Conservation (phyloP, 2,888 invertebrate species). For the Cheilosia soror region DNA sequence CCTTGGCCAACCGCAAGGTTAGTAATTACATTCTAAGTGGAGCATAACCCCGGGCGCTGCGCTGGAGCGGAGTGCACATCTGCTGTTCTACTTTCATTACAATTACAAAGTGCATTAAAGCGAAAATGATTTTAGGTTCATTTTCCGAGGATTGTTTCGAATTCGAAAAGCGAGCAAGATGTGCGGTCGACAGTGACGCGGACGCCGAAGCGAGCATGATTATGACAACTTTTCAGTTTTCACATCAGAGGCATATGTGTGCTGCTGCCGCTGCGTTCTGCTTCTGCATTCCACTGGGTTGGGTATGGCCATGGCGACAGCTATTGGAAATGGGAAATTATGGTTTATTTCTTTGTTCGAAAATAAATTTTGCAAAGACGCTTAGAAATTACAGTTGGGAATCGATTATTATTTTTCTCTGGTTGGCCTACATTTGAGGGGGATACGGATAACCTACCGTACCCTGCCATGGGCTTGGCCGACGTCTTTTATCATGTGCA, state of each 20-base stretch:
- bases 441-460: no score
- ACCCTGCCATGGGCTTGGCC: not conserved
- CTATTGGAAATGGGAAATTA: slow-evolving; percentile 67
- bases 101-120: slow-evolving; percentile 63
- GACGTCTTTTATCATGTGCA: slow-evolving; percentile 22
- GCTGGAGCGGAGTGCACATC: slow-evolving; percentile 46
- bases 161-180: slow-evolving; percentile 7
- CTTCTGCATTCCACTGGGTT: not conserved
- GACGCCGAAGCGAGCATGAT: slow-evolving; percentile 18
- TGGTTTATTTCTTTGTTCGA: slow-evolving; percentile 44
- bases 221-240: slow-evolving; percentile 39
- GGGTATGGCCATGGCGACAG: not conserved
- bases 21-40: slow-evolving; percentile 67
- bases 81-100: slow-evolving; percentile 63
- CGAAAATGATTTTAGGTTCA: slow-evolving; percentile 63
- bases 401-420: slow-evolving; percentile 54
- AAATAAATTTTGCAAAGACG: slow-evolving; percentile 62
- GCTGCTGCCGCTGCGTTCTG: not conserved
- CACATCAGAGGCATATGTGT: slow-evolving; percentile 6
- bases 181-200: not conserved
- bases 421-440: slow-evolving; percentile 44
- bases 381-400: slow-evolving; percentile 44
- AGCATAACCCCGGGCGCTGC: slow-evolving; percentile 34
- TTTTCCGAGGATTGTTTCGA: slow-evolving; percentile 56
- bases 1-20: slow-evolving; percentile 73